Conservation (phyloP, 2,797 vertebrate genomes). For the Cryptoblepharus egeriae region DNA sequence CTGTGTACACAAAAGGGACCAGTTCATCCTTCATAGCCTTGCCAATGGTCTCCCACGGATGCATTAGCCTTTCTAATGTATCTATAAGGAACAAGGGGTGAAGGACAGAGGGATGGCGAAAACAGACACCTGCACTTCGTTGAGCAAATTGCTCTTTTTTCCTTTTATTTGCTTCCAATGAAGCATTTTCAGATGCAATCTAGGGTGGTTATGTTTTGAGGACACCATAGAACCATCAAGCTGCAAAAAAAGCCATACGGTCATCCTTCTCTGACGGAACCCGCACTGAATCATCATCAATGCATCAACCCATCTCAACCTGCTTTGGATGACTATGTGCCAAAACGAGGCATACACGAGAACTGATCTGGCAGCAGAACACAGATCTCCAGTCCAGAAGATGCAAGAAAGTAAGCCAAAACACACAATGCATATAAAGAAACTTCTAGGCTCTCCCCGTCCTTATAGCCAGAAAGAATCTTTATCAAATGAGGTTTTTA, state of each 20-base stretch:
- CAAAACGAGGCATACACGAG: neutral
- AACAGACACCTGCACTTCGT: neutral
- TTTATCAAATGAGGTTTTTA: neutral
- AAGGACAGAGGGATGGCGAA: neutral
- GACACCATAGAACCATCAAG: neutral
- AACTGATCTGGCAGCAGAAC: neutral
- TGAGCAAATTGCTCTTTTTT: conserved; percentile 8
- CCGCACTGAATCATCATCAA: neutral
- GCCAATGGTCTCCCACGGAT: conserved; percentile 10
- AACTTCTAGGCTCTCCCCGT: neutral
- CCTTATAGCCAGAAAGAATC: neutral
- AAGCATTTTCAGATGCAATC: neutral
- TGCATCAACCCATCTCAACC: neutral
- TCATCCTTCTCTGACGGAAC: neutral
- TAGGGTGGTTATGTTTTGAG: neutral
- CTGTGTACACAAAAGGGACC: conserved; percentile 23
- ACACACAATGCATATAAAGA: neutral
- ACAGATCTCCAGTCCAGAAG: neutral
- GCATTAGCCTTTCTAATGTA: conserved; percentile 14
- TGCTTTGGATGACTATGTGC: neutral
- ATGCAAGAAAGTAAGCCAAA: neutral
- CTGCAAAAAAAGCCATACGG: neutral
- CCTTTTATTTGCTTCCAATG: neutral
- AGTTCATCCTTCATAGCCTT: neutral
- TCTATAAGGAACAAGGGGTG: neutral